These are phyloP conservation scores for Cathartes aura DNA, from an alignment of 2,113 vertebrate genomes.

Conservation along the genomic window DNA sequence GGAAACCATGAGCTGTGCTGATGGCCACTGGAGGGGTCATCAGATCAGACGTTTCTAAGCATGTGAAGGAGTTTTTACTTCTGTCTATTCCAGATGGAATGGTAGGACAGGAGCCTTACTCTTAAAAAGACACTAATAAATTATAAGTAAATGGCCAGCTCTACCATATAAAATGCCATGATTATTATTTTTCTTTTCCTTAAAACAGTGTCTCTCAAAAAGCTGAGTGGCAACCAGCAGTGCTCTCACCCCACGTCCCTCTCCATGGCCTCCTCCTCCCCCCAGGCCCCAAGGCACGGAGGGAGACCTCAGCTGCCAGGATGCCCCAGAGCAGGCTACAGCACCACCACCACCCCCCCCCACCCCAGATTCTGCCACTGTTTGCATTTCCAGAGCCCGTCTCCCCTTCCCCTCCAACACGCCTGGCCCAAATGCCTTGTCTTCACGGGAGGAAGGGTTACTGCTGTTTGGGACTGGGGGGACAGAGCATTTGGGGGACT, in stretches of 20 bases:
- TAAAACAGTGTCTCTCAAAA: neutral
- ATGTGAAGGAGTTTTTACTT: neutral
- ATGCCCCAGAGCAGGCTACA: neutral
- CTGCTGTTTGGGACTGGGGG: neutral
- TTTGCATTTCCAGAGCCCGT: neutral
- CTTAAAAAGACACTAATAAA: neutral
- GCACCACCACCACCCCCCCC: too few species aligned
- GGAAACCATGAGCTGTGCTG: neutral
- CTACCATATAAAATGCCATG: neutral
- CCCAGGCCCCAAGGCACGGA: accelerated
- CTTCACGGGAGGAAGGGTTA: neutral
- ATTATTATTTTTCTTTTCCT: neutral
- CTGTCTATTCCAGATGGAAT: neutral
- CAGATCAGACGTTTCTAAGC: neutral
- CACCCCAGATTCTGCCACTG: too few species aligned
- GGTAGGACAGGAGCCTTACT: neutral
- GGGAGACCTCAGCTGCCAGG: neutral
- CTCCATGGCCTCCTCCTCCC: neutral
- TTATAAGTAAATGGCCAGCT: neutral
- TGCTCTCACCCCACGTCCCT: neutral
- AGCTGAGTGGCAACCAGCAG: neutral
- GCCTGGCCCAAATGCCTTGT: neutral
- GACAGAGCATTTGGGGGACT: neutral
- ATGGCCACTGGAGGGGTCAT: neutral
- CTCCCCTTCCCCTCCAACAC: neutral